Percentiles rank a stretch among this genome's conserved stretches.
Conservation (phyloP, 2,797 vertebrate genomes). For the Galago senegalensis region DNA sequence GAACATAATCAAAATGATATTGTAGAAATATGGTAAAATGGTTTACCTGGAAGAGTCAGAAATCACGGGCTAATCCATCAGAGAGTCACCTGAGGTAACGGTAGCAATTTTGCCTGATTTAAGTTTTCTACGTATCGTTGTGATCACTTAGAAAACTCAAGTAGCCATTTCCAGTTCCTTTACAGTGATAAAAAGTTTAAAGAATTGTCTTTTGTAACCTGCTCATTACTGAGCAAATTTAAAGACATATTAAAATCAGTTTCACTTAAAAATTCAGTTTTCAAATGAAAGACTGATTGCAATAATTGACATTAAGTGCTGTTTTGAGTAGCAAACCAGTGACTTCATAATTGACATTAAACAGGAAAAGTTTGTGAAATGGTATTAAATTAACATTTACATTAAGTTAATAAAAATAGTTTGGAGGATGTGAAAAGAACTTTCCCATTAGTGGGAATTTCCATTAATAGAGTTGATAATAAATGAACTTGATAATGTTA, state of each 20-base stretch:
- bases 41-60: background rate
- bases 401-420: slow-evolving; percentile 79
- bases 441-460: slow-evolving; percentile 76
- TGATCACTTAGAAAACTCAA: slow-evolving; percentile 49
- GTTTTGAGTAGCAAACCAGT: slow-evolving; percentile 81
- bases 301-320: slow-evolving; percentile 84
- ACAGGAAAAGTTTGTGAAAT: slow-evolving; percentile 82
- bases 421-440: slow-evolving; percentile 68
- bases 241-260: slow-evolving; percentile 76
- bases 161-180: slow-evolving; percentile 44
- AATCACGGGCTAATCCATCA: background rate
- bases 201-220: slow-evolving; percentile 71
- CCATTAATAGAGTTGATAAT: slow-evolving; percentile 69
- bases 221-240: slow-evolving; percentile 70
- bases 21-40: background rate
- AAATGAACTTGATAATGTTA: slow-evolving; percentile 62
- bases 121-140: slow-evolving; percentile 43
- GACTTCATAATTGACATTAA: slow-evolving; percentile 82
- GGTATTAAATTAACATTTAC: slow-evolving; percentile 84
- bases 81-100: slow-evolving; percentile 10
- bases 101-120: slow-evolving; percentile 28
- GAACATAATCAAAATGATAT: background rate
- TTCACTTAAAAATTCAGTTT: slow-evolving; percentile 77
- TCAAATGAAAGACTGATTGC: slow-evolving; percentile 78
- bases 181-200: slow-evolving; percentile 59